Conservation (phyloP, 2,797 vertebrate genomes). For the Poecilia velifera region DNA sequence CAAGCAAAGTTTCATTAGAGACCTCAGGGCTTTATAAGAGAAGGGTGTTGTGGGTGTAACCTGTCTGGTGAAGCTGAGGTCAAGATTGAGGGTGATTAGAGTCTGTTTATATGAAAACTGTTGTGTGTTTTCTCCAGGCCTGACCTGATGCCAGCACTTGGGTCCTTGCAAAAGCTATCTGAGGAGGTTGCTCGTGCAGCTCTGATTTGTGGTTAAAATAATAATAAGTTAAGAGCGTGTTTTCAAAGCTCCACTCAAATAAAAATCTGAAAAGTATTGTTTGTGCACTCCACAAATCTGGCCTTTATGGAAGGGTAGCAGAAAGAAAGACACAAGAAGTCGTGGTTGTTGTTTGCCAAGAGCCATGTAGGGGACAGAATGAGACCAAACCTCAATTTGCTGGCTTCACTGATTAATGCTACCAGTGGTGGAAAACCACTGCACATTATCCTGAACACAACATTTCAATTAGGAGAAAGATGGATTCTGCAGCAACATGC, state of each 20-base stretch:
- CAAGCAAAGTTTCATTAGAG: background rate
- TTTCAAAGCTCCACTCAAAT: background rate
- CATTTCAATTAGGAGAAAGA: background rate
- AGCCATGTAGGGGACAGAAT: background rate
- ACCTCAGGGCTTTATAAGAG: background rate
- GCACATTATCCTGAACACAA: background rate
- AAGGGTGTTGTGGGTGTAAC: background rate
- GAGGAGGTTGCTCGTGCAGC: background rate
- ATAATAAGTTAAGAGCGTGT: background rate
- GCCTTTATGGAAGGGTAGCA: background rate
- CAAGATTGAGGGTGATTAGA: background rate
- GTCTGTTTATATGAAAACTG: conserved; percentile 12
- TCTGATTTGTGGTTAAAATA: background rate
- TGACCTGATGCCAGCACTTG: conserved; percentile 14
- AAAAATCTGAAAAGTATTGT: background rate
- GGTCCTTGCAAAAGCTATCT: background rate
- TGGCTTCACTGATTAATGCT: background rate
- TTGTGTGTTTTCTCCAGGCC: conserved; percentile 5
- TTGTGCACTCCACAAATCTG: background rate
- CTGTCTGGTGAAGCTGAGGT: conserved; percentile 6
- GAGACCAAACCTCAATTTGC: no score
- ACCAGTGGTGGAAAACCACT: background rate
- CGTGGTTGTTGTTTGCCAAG: background rate
- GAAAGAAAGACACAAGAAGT: background rate
- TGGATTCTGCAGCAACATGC: background rate